Base-by-base conservation (phyloP, 2,888 invertebrate genomes). In the Parochlus steinenii region DNA sequence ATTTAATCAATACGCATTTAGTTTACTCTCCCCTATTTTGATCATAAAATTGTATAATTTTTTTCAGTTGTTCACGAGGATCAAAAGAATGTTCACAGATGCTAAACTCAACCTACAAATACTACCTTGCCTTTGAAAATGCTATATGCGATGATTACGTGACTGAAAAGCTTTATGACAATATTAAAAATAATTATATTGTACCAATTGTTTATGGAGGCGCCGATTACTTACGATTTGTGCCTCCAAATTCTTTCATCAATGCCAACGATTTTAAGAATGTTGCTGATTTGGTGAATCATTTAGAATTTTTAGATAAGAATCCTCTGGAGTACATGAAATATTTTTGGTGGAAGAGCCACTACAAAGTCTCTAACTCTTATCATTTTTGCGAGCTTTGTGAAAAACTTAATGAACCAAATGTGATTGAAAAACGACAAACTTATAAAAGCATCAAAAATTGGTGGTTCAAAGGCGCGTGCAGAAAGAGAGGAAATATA, bases 71-170 rank as follows among this genome's bases (percentile, higher is more conserved):
- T 27, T 40, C 42, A 1, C 45, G 42, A 12, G 41, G 41, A 2
- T 49, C 53, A 31, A 28, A 43, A 15, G 54, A 46, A 19, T 66
- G 65, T 39, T 45, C 50, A 17, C 43, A 44, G n/a, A 54, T 53
- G 50, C 40, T 62, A 20, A 60, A 62, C 42, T 51, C 54, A n/a
- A 60, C 69, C 39, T 77, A 76, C 48, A 71, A 68, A 48, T 77
- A 77, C 48, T 75, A 76, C 46, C 54, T 77, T 37, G 55, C 65
- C 6, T 75, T 75, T 45, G 76, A 77, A 48, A 77, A 76, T 48
- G 70, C 74, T 6, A 62, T 74, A 40, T 77, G 76, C 53, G 53
- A 58, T 30, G 75, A 77, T 50, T 77, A 77, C 49, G 69, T 77
- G 24, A 74, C 75, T 2, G 75, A 76, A 48, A 76, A 77, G 50